Conservation (phyloP, 1,140 invertebrate species). For the Aplysia californica region DNA sequence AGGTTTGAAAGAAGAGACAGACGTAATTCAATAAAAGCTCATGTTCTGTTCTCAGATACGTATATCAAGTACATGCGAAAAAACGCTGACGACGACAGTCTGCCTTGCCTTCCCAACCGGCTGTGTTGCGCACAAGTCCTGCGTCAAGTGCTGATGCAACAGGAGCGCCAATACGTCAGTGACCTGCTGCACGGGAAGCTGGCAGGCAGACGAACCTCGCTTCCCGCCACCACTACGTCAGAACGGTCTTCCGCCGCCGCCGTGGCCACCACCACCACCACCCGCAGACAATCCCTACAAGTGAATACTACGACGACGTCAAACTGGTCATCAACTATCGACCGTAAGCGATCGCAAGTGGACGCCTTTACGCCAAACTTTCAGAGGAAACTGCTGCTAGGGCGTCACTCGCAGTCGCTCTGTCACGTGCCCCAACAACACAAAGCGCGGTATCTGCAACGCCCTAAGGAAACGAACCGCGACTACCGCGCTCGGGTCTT, state of each 20-base stretch:
- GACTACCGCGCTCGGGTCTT: too few relatives aligned
- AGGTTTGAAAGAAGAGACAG: neutral
- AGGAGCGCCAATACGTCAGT: neutral
- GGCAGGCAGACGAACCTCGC: too few relatives aligned
- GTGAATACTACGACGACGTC: neutral
- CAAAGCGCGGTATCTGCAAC: too few relatives aligned
- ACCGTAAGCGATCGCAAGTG: neutral
- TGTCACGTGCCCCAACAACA: too few relatives aligned
- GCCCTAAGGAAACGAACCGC: too few relatives aligned
- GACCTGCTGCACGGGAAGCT: neutral
- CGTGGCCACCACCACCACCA: neutral
- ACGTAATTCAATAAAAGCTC: neutral
- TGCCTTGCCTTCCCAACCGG: neutral
- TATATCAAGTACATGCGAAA: slow-evolving; percentile 1
- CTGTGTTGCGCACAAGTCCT: neutral
- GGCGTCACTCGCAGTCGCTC: too few relatives aligned
- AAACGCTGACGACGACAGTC: neutral
- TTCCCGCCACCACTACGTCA: neutral
- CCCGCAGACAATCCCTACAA: neutral
- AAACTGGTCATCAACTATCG: neutral
- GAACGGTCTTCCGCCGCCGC: neutral
- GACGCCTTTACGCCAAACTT: too few relatives aligned
- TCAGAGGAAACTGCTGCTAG: too few relatives aligned
- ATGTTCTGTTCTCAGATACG: neutral
- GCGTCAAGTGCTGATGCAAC: neutral